phyloP scores from a whole-genome alignment of 2,113 vertebrate genomes.

The Alosa alosa region DNA sequence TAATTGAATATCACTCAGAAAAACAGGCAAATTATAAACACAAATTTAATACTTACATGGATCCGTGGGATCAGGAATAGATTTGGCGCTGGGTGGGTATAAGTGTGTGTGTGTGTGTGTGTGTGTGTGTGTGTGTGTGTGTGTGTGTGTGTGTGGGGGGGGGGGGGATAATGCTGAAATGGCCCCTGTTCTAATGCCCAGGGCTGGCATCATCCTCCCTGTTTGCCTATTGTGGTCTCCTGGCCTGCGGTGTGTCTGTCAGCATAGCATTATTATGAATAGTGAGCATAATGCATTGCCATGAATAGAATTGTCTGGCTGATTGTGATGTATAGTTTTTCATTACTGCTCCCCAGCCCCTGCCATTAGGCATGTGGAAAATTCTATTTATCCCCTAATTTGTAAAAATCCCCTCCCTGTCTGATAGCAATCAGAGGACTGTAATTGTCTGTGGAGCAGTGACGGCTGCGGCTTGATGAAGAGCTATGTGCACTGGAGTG shows the following conservation, averaged over 20 bases:
- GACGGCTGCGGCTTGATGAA: constrained; percentile 93
- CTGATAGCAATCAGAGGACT: constrained; percentile 96
- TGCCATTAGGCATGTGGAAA: constrained; percentile 93
- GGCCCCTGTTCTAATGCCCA: constrained; percentile 32
- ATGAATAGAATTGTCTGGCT: constrained; percentile 97
- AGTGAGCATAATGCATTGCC: constrained; percentile 92
- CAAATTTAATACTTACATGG: constrained; percentile 44
- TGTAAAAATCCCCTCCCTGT: constrained; percentile 95
- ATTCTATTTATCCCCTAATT: constrained; percentile 99
- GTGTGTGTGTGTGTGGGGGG: neutral
- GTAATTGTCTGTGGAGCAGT: constrained; percentile 94
- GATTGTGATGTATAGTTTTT: constrained; percentile 99
- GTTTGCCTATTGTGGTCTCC: constrained; percentile 32
- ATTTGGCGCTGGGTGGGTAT: neutral
- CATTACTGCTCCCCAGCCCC: constrained; percentile 96
- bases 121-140: neutral
- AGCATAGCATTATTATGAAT: constrained; percentile 86
- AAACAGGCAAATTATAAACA: constrained; percentile 41
- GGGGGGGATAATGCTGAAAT: constrained; percentile 17
- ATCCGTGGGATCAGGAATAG: constrained; percentile 13
- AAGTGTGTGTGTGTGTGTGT: neutral
- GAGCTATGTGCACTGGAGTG: constrained; percentile 82
- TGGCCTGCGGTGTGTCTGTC: constrained; percentile 64
- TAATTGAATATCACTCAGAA: constrained; percentile 42
- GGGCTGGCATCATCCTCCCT: constrained; percentile 47